These are phyloP conservation scores for Drosophila bifasciata DNA, from an alignment of 1,140 invertebrate genomes.

Conservation along the genomic window DNA sequence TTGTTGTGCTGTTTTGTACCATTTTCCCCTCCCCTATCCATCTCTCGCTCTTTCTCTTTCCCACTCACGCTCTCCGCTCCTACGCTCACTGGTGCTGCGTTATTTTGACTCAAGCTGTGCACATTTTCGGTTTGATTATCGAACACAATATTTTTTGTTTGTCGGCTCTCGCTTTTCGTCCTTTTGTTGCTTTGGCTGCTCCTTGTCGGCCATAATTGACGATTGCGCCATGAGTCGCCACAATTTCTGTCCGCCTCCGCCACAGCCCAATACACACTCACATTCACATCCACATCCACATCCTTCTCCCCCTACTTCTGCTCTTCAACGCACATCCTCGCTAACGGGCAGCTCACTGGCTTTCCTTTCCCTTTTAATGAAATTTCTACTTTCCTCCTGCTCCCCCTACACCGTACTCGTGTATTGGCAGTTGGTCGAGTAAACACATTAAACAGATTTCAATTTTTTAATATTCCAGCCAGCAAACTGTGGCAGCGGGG, in stretches of 20 bases:
- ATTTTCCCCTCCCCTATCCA: background rate
- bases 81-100: conserved; percentile 27
- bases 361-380: conserved; percentile 59
- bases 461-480: conserved; percentile 58
- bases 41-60: conserved; percentile 10
- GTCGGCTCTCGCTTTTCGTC: conserved; percentile 44
- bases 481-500: background rate
- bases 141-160: conserved; percentile 78
- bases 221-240: conserved; percentile 79
- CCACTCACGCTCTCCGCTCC: too few relatives aligned
- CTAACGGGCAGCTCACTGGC: conserved; percentile 1
- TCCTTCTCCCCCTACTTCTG: background rate
- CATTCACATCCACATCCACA: conserved; percentile 29
- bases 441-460: conserved; percentile 71
- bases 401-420: too few relatives aligned
- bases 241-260: conserved; percentile 42
- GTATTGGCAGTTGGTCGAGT: conserved; percentile 47
- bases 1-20: conserved; percentile 49
- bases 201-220: conserved; percentile 78
- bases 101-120: conserved; percentile 80
- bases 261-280: background rate
- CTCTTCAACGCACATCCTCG: too few relatives aligned
- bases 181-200: conserved; percentile 11
- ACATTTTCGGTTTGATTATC: conserved; percentile 82
- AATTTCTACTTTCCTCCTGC: conserved; percentile 42